A percentile compares a stretch with the other conserved stretches of the same genome.
Conservation (phyloP, 2,888 invertebrate genomes). For the Beris morrisii region DNA sequence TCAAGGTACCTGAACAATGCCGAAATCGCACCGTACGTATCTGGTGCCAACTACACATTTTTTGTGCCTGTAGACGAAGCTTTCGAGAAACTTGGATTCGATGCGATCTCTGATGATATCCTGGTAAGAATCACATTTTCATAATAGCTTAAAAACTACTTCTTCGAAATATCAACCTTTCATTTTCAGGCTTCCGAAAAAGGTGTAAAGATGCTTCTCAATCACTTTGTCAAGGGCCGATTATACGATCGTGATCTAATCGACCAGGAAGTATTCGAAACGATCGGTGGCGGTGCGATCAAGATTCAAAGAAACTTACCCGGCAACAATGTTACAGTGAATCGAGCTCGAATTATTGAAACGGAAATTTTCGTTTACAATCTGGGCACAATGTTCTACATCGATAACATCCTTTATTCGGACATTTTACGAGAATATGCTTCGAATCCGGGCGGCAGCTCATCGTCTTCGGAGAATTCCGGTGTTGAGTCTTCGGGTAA, state of each 20-base stretch:
- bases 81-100: slow-evolving; percentile 64
- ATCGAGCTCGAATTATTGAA: slow-evolving; percentile 63
- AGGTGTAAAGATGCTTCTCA: slow-evolving; percentile 62
- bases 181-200: slow-evolving; percentile 58
- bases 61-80: slow-evolving; percentile 71
- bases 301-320: slow-evolving; percentile 57
- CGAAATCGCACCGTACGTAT: slow-evolving; percentile 64
- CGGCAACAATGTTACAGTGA: slow-evolving; percentile 59
- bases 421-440: slow-evolving; percentile 52
- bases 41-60: slow-evolving; percentile 68
- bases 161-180: too few relatives aligned
- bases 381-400: slow-evolving; percentile 66
- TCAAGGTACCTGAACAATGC: slow-evolving; percentile 63
- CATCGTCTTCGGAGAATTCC: slow-evolving; percentile 38
- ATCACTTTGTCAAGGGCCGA: slow-evolving; percentile 65
- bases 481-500: slow-evolving; percentile 41
- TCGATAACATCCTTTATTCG: slow-evolving; percentile 62
- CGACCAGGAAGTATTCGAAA: slow-evolving; percentile 59
- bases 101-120: slow-evolving; percentile 61
- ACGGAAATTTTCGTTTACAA: slow-evolving; percentile 67
- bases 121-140: slow-evolving; percentile 44
- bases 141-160: background rate
- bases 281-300: slow-evolving; percentile 62
- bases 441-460: slow-evolving; percentile 45
- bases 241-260: slow-evolving; percentile 63